Base-by-base conservation (phyloP, 2,113 vertebrate species). In the Tenrec ecaudatus region DNA sequence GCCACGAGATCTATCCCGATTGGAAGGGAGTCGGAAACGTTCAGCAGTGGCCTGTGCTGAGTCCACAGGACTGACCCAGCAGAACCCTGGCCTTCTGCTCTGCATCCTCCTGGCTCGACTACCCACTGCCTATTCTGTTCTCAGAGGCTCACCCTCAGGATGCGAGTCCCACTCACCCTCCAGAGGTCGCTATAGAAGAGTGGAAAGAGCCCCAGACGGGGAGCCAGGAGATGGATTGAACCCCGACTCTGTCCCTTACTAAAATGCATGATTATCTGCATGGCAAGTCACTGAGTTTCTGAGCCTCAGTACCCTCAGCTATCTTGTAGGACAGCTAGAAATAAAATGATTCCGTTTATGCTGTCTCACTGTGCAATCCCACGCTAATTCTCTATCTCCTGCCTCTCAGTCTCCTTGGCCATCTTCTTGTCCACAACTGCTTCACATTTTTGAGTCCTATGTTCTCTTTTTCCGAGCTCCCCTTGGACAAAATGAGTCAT, bases 11-110 rank as follows among this genome's bases (percentile, higher is more conserved):
- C 86, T 80, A 25, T 43, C 73, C 82, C n/a, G 40, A 68, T 84
- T 89, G 94, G 96, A 95, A 81, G 43, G 68, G 73, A 86, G 58
- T 38, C 60, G 43, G 94, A 79, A 92, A 85, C 29, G 23, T 15
- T 0, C 73, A 38, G 68, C 73, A 43, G 79, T n/a, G 75, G n/a
- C 57, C 82, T 92, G 79, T 68, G 75, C 19, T 3, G 1, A 33
- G 25, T 12, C 57, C 75, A 76, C 23, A 36, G 20, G 1, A 79
- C 77, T 43, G 11, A 64, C 43, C 33, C 68, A 9, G 57, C 76
- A 29, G 3, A 69, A 38, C 17, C 40, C 64, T 76, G 25, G 36
- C 31, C 83, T 66, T 60, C n/a, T 71, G 57, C 31, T 86, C 71
- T 87, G 22, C 0, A 16, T 73, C 82, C 47, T 89, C 22, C 53